These are phyloP conservation scores for Phymorhynchus buccinoides DNA, from an alignment of 1,140 invertebrate genomes.

Conservation along the genomic window DNA sequence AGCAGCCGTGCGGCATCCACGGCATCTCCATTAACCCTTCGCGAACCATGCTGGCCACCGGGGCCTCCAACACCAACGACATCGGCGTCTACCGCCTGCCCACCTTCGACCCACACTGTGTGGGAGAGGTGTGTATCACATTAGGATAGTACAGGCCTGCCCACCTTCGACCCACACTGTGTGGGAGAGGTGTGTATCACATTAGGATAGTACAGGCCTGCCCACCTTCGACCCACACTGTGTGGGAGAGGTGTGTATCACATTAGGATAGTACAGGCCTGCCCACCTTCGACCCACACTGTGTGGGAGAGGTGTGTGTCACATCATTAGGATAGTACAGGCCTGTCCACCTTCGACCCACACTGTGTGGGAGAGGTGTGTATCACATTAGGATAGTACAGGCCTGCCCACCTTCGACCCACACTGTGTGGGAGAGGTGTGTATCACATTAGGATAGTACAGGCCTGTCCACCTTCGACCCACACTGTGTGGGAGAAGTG, in stretches of 20 bases:
- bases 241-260: constrained; percentile 88
- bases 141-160: no score
- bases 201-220: no score
- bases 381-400: no score
- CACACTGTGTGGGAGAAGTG: no score
- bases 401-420: no score
- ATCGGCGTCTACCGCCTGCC: constrained; percentile 93
- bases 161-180: constrained; percentile 93
- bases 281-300: constrained; percentile 93
- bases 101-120: constrained; percentile 92
- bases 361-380: no score
- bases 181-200: constrained; percentile 88
- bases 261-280: no score
- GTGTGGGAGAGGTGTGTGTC: constrained; percentile 86
- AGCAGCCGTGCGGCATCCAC: constrained; percentile 85
- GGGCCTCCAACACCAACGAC: constrained; percentile 92
- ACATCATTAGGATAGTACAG: no score
- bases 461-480: no score
- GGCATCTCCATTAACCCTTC: constrained; percentile 96
- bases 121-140: constrained; percentile 85
- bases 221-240: constrained; percentile 95
- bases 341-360: no score
- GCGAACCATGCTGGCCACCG: constrained; percentile 89
- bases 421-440: no score
- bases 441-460: no score